Conservation (phyloP, 2,888 invertebrate species). For the Abrostola triplasia region DNA sequence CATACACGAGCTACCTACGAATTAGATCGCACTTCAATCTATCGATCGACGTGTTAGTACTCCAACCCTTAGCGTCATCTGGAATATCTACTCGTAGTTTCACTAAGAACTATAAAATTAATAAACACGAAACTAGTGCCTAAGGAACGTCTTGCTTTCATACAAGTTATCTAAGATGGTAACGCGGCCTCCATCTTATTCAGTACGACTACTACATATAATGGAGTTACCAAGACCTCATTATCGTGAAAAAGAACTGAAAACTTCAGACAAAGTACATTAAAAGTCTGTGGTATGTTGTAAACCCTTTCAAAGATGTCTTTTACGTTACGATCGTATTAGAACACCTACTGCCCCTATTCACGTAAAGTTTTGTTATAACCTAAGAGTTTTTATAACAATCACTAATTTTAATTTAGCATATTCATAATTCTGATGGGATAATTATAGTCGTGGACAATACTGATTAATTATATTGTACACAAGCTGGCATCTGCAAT, state of each 20-base stretch:
- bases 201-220: slow-evolving; percentile 25
- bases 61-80: neutral
- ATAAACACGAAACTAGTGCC: neutral
- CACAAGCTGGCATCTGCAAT: too few species aligned
- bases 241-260: slow-evolving; percentile 39
- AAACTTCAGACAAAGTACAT: slow-evolving; percentile 34
- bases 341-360: neutral
- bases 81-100: neutral
- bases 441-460: neutral
- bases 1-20: slow-evolving; percentile 1
- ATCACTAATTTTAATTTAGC: neutral
- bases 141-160: slow-evolving; percentile 5
- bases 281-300: slow-evolving; percentile 41
- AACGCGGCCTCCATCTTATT: slow-evolving; percentile 17
- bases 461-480: too few species aligned
- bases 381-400: neutral
- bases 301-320: slow-evolving; percentile 21
- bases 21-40: neutral
- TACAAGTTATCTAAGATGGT: slow-evolving; percentile 19
- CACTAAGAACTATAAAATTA: neutral
- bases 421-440: neutral
- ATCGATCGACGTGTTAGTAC: neutral
- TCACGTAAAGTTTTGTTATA: slow-evolving; percentile 3
- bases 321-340: slow-evolving; percentile 16
- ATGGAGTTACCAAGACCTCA: slow-evolving; percentile 40